phyloP scores from a whole-genome alignment of 2,113 vertebrate species.

The human region DNA sequence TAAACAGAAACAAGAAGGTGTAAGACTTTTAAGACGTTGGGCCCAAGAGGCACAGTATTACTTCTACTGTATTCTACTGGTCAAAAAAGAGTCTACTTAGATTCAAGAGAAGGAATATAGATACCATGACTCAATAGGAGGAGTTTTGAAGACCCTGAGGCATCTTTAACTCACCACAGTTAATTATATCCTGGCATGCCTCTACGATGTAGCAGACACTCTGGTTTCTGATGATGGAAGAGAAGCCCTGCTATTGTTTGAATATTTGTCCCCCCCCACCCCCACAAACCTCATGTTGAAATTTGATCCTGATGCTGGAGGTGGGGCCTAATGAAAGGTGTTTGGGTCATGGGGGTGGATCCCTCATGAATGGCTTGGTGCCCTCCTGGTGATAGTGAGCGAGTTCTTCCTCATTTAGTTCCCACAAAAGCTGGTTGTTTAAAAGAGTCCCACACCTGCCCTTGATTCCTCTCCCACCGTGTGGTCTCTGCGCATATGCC shows the following conservation, averaged over 20 bases:
- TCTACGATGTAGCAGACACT: not conserved
- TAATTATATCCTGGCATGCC: not conserved
- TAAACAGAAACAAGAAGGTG: not conserved
- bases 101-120: not conserved
- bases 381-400: not conserved
- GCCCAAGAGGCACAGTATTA: not conserved
- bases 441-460: not conserved
- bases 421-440: not conserved
- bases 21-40: not conserved
- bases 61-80: not conserved
- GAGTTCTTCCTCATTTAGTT: not conserved
- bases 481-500: not conserved
- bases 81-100: not conserved
- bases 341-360: not conserved
- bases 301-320: not conserved
- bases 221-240: not conserved
- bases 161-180: not conserved
- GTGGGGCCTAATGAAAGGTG: not conserved
- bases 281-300: not conserved
- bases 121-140: not conserved
- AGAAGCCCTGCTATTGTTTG: not conserved
- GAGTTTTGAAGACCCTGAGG: not conserved
- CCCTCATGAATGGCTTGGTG: not conserved
- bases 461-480: not conserved
- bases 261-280: not conserved